phyloP scores from a whole-genome alignment of 2,888 invertebrate genomes.

The Polyploca ridens region DNA sequence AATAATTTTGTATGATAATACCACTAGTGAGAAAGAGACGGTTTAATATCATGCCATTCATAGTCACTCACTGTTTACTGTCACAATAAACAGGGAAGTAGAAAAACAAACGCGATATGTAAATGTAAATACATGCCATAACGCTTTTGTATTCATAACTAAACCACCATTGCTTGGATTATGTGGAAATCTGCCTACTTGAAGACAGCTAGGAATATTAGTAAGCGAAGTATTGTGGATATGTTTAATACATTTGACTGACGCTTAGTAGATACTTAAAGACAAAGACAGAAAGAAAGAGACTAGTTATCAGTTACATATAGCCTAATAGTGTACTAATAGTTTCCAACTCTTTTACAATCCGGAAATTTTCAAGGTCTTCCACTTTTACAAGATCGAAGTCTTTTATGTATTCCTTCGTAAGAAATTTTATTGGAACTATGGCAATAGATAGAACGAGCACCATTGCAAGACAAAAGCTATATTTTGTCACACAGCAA shows the following conservation, averaged over 20 bases:
- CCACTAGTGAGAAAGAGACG: not conserved
- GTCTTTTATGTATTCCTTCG: too few relatives aligned
- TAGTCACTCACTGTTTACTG: slow-evolving; percentile 6
- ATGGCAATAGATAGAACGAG: too few relatives aligned
- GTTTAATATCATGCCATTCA: slow-evolving; percentile 5
- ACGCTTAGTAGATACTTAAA: too few relatives aligned
- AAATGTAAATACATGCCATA: slow-evolving; percentile 5
- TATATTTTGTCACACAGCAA: not conserved
- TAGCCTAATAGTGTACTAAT: too few relatives aligned
- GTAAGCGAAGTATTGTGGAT: not conserved
- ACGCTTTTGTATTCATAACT: slow-evolving; percentile 8
- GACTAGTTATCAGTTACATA: too few relatives aligned
- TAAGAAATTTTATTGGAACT: too few relatives aligned
- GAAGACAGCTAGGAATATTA: slow-evolving; percentile 1
- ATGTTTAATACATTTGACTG: not conserved
- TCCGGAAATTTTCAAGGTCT: too few relatives aligned
- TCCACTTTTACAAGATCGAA: too few relatives aligned
- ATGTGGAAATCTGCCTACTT: not conserved
- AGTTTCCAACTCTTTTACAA: too few relatives aligned
- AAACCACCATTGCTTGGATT: not conserved
- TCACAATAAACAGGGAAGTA: slow-evolving; percentile 6
- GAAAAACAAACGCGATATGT: slow-evolving; percentile 9
- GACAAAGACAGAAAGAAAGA: too few relatives aligned
- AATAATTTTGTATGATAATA: not conserved
- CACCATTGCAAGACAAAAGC: not conserved